A percentile compares a stretch with the other conserved stretches of the same genome.
phyloP scores from a whole-genome alignment of 2,113 vertebrate genomes.

The Crotalus helleri region DNA sequence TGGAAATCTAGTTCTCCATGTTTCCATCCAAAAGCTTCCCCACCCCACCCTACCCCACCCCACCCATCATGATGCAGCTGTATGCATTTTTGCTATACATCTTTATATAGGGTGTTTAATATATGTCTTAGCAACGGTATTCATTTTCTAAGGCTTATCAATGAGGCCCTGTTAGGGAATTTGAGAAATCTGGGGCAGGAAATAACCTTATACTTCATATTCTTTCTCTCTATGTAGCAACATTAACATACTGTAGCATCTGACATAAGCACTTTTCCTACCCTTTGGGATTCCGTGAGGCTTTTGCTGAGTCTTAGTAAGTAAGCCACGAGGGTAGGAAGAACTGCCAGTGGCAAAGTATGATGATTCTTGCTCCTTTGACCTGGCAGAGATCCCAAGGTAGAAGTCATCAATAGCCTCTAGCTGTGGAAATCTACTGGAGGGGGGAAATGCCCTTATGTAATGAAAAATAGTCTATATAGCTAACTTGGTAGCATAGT shows the following conservation, averaged over 20 bases:
- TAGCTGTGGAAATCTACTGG: background rate
- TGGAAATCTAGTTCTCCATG: background rate
- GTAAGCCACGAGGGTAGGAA: background rate
- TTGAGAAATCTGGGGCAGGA: background rate
- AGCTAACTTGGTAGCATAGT: background rate
- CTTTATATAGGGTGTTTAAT: background rate
- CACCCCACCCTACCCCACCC: background rate
- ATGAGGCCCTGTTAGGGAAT: background rate
- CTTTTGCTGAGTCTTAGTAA: background rate
- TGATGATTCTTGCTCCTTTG: background rate
- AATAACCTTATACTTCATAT: background rate
- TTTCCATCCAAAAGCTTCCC: background rate
- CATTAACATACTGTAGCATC: background rate
- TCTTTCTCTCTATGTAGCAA: background rate
- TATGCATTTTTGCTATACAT: background rate
- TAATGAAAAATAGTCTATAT: background rate
- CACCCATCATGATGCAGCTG: background rate
- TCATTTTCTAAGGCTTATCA: background rate
- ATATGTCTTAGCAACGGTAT: background rate
- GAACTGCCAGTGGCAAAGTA: background rate
- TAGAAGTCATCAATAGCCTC: background rate
- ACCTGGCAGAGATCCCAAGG: background rate
- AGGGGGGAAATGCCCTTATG: background rate
- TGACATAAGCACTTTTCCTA: background rate
- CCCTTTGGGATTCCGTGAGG: background rate